Base-by-base conservation (phyloP, 2,888 invertebrate genomes). In the Hipparchia semele region DNA sequence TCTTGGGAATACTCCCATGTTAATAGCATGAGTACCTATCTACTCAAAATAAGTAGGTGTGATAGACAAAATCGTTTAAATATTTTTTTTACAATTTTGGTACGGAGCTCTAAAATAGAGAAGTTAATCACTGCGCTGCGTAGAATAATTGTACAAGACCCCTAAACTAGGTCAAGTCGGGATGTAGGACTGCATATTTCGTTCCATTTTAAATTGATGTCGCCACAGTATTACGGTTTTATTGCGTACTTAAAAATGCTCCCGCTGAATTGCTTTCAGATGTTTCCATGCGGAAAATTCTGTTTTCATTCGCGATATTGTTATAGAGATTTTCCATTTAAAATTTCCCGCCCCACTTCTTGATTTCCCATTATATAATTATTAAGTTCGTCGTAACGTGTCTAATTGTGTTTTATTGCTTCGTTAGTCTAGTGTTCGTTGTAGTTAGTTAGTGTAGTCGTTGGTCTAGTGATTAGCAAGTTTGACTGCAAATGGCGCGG, bases 161-260 rank as follows among this genome's bases (percentile, higher is more conserved):
- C 13, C 59, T 51, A 60, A 68, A 68, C 33, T 68, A 51, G 68
- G 68, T 68, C 68, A 68, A 33, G 51, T 33, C 59, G 10, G 68
- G 13, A 58, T 45, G n/a, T 56, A n/a, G 46, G 10, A 49, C 12
- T 51, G 56, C 59, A 68, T 68, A 39, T 39, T 39, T 56, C 51
- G 68, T 60, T 68, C 51, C 60, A 39, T 68, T 60, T 51, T 12
- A 60, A 68, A 68, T 56, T 58, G 49, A 67, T 67, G 56, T 67
- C 13, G 46, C 53, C 33, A 23, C 53, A 53, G 53, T 53, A 33
- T 66, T 53, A 53, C n/a, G 51, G 53, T 66, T 66, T 53, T 66
- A 66, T 54, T 12, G 66, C 53, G 66, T 53, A 54, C 66, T 66
- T 66, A 66, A 33, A 66, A 66, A 39, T 58, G 66, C 54, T 54